Evolutionary conservation across 2,113 vertebrate species (phyloP).

Genomic region (Rhipidura dahli): DNA sequence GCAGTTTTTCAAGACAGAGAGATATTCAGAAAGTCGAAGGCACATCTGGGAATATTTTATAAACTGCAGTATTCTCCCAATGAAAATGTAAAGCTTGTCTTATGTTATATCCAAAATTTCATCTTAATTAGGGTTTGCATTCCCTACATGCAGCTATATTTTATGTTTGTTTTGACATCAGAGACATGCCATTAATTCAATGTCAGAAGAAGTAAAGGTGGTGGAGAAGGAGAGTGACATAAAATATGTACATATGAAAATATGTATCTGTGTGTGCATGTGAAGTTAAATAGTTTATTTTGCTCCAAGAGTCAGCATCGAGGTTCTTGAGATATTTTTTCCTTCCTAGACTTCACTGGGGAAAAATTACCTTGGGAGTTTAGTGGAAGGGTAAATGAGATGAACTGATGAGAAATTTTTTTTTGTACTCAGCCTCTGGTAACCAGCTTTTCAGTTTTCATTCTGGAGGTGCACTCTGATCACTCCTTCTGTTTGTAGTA

Average conservation of each 20-base stretch:
- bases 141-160: constrained; percentile 59
- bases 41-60: constrained; percentile 76
- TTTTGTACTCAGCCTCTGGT: background rate
- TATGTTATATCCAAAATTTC: constrained; percentile 61
- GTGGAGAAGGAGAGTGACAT: constrained; percentile 62
- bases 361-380: background rate
- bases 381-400: background rate
- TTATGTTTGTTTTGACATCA: constrained; percentile 72
- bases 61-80: constrained; percentile 60
- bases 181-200: constrained; percentile 70
- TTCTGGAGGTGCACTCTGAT: background rate
- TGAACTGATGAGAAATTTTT: background rate
- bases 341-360: background rate
- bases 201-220: constrained; percentile 68
- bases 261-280: background rate
- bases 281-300: constrained; percentile 2
- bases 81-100: constrained; percentile 69
- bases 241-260: constrained; percentile 65
- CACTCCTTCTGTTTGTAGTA: background rate
- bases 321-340: background rate
- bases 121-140: constrained; percentile 71
- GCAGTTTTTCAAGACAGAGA: constrained; percentile 47
- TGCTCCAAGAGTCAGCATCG: background rate
- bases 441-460: background rate
- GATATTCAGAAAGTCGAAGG: constrained; percentile 47